These are phyloP conservation scores for Cynopterus brachyotis DNA, from an alignment of 2,113 vertebrate genomes.

Conservation along the genomic window DNA sequence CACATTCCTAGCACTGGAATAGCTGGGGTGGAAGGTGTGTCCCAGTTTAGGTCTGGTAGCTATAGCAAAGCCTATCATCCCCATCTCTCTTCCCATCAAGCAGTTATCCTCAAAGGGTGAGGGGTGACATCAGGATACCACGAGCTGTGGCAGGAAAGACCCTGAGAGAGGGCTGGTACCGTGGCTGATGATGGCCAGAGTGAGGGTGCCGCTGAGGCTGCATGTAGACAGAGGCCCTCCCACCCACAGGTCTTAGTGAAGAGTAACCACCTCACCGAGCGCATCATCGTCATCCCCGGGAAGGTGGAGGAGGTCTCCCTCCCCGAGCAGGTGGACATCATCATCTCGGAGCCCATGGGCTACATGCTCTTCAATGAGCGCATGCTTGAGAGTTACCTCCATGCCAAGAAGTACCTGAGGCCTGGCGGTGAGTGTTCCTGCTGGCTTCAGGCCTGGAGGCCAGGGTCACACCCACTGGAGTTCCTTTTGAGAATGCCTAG, in stretches of 20 bases:
- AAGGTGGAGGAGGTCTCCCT: conserved; percentile 96
- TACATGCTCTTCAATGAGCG: conserved; percentile 99
- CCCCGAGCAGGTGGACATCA: conserved; percentile 96
- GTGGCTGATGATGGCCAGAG: neutral
- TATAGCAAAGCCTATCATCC: neutral
- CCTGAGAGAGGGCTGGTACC: neutral
- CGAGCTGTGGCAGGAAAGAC: neutral
- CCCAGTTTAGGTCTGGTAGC: neutral
- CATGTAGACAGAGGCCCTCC: neutral
- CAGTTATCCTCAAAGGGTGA: neutral
- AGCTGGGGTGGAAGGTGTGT: neutral
- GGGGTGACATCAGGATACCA: neutral
- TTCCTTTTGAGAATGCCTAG: neutral
- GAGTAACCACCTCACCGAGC: conserved; percentile 93
- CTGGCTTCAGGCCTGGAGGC: neutral
- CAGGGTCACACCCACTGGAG: neutral
- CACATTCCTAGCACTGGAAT: neutral
- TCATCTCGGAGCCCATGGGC: conserved; percentile 98
- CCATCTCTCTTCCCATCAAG: neutral
- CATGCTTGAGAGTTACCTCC: conserved; percentile 98
- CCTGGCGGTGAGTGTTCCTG: conserved; percentile 87
- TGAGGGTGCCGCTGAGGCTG: accelerated
- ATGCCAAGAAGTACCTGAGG: conserved; percentile 97
- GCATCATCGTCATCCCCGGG: conserved; percentile 94
- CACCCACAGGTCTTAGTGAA: conserved; percentile 92